Base-by-base conservation (phyloP, 2,888 invertebrate genomes). In the Eristalis arbustorum region DNA sequence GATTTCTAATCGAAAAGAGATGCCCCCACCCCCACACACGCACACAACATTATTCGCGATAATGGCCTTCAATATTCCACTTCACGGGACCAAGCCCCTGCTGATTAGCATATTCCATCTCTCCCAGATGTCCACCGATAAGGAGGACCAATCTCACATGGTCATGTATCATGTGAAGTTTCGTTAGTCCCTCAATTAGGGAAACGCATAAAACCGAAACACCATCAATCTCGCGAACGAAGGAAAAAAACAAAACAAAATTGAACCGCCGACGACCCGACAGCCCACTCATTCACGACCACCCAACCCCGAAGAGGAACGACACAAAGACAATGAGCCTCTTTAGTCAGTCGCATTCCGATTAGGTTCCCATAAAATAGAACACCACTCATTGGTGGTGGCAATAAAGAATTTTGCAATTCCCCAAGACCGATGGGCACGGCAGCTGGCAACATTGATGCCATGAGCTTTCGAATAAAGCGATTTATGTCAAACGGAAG, bases 321-420 rank as follows among this genome's bases (percentile, higher is more conserved):
- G 37, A 13, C 37, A n/a, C 49, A n/a, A 49, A n/a, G 18, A 49
- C 49, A 49, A 49, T 49, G 49, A 28, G 67, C n/a, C 49, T n/a
- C 68, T 68, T 57, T 56, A 31, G 31, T 13, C 49, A 34, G n/a
- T 56, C 22, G 22, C 22, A 57, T 34, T 57, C 68, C 56, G 68
- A 68, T 68, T 68, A 68, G 37, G 22, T 68, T 56, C 22, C 68
- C 28, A 57, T 68, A 68, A 68, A 68, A 68, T 18, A 49, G 49
- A 49, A 49, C 8, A 49, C 49, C 49, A 18, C 8, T 18, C 49
- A 18, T 49, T 49, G n/a, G 49, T 49, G 49, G 49, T 8, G 49
- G 49, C 18, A 49, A 18, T 49, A 49, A 49, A 49, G n/a, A 49
- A 18, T 49, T 49, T 49, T 49, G 49, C 49, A 49, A 18, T 49